Evolutionary conservation across 2,113 vertebrate species (phyloP).

Genomic region (Grammomys surdaster): DNA sequence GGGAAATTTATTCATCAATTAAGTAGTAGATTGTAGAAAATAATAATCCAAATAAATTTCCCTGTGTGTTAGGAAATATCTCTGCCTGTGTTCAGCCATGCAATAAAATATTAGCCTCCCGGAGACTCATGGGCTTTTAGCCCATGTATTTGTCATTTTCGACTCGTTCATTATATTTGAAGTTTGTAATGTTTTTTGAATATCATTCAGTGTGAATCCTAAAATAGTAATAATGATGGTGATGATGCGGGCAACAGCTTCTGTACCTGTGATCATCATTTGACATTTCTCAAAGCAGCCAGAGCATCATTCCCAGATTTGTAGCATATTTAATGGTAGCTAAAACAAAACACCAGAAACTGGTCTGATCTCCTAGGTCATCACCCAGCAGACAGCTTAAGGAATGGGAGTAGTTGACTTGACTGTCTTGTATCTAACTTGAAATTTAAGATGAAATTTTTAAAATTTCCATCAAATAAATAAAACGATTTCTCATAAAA

Average conservation of each 20-base stretch:
- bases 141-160: neutral
- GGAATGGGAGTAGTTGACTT: neutral
- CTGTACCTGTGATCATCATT: neutral
- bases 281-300: neutral
- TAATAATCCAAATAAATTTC: neutral
- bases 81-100: neutral
- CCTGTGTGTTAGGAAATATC: neutral
- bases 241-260: neutral
- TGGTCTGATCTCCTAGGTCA: neutral
- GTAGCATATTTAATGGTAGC: neutral
- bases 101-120: neutral
- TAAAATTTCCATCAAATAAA: neutral
- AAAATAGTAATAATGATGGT: neutral
- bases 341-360: conserved; percentile 1
- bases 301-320: neutral
- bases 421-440: neutral
- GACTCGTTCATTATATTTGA: neutral
- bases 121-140: neutral
- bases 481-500: conserved; percentile 3
- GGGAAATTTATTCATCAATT: neutral
- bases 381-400: neutral
- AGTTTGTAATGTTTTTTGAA: neutral
- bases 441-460: conserved; percentile 32
- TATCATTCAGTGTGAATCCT: neutral
- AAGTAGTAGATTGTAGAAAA: neutral